Evolutionary conservation across 2,797 vertebrate genomes (phyloP).

Genomic region (Rhabdomys pumilio): DNA sequence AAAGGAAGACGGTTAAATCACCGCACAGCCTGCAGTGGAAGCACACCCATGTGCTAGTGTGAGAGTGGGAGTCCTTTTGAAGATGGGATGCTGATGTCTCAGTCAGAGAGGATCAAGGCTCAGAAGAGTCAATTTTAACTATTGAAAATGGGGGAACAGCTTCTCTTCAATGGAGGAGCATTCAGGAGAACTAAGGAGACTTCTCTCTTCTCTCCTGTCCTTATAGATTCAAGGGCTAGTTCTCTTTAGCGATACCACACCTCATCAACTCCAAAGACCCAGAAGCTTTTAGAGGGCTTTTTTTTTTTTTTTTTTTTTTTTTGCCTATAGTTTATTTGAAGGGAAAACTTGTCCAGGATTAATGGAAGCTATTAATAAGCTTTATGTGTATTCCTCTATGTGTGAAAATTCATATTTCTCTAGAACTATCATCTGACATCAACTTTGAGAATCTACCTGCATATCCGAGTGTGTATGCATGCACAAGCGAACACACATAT

Average conservation of each 20-base stretch:
- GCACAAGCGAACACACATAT: not conserved
- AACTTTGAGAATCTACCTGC: not conserved
- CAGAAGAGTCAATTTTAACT: not conserved
- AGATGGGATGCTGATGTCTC: conserved; percentile 71
- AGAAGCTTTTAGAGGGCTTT: not conserved
- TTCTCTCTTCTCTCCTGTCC: not conserved
- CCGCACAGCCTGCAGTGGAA: conserved; percentile 76
- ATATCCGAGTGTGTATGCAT: too few species aligned
- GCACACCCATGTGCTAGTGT: conserved; percentile 48
- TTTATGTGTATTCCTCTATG: not conserved
- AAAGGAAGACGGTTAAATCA: conserved; percentile 87
- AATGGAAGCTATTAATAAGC: not conserved
- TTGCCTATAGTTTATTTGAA: conserved; percentile 26
- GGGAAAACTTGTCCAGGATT: conserved; percentile 9
- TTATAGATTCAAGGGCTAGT: not conserved
- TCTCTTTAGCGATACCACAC: not conserved
- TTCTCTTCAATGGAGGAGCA: not conserved
- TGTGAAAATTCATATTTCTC: not conserved
- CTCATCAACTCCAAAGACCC: conserved; percentile 13
- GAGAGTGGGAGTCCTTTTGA: conserved; percentile 82
- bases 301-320: not conserved
- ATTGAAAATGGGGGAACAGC: not conserved
- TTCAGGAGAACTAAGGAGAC: not conserved
- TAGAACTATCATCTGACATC: not conserved
- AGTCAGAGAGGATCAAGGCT: conserved; percentile 76